Evolutionary conservation across 1,140 invertebrate species (phyloP).

Genomic region (Cephus cinctus): DNA sequence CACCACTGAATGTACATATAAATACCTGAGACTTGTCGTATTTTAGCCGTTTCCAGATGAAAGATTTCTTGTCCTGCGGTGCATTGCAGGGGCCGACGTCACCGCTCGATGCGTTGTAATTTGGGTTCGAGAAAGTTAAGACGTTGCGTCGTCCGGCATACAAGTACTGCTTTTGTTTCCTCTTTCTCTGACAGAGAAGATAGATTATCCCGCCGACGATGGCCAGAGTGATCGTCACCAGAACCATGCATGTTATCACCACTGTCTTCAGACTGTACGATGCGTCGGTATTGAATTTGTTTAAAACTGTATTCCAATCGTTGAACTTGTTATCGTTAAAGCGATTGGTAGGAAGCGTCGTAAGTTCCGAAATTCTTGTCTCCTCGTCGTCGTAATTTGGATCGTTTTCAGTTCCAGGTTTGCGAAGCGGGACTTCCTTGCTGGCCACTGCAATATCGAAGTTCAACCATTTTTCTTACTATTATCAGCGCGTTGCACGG

Average conservation of each 20-base stretch:
- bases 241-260: conserved; percentile 45
- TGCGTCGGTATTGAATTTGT: background rate
- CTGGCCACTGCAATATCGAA: conserved; percentile 39
- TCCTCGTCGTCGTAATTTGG: conserved; percentile 43
- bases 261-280: conserved; percentile 36
- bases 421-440: conserved; percentile 42
- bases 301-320: conserved; percentile 26
- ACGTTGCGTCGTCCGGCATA: conserved; percentile 64
- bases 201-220: conserved; percentile 49
- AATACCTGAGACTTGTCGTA: conserved; percentile 69
- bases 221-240: conserved; percentile 44
- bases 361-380: conserved; percentile 25
- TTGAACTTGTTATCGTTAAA: conserved; percentile 36
- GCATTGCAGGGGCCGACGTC: conserved; percentile 31
- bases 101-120: conserved; percentile 67
- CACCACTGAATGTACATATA: too few species aligned
- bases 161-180: conserved; percentile 60
- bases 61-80: conserved; percentile 61
- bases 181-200: conserved; percentile 58
- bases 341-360: conserved; percentile 18
- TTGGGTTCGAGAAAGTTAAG: conserved; percentile 76
- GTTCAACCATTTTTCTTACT: background rate
- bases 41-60: conserved; percentile 69
- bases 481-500: too few species aligned
- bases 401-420: conserved; percentile 46